These are phyloP conservation scores for Cerastis rubricosa DNA, from an alignment of 2,888 invertebrate genomes.

Conservation along the genomic window DNA sequence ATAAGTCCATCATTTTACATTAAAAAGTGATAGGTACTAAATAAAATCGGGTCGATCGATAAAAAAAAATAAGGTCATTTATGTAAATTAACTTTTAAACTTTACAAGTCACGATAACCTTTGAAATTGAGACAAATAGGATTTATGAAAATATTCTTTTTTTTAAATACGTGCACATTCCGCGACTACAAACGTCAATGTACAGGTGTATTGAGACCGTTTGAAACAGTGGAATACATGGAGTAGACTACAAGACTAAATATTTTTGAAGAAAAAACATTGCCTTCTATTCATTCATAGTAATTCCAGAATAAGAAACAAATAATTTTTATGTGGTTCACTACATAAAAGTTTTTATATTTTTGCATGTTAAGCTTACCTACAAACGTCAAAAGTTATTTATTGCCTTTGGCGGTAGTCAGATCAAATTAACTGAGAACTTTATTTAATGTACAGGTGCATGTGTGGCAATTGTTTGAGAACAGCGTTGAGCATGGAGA, in stretches of 20 bases:
- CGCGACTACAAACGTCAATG: constrained; percentile 57
- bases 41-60: background rate
- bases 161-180: constrained; percentile 45
- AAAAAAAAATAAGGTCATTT: background rate
- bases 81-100: background rate
- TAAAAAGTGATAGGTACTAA: background rate
- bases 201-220: constrained; percentile 74
- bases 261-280: background rate
- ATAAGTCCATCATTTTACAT: no score
- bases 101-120: background rate
- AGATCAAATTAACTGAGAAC: constrained; percentile 46
- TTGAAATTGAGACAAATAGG: constrained; percentile 23
- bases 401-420: constrained; percentile 56
- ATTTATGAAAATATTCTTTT: constrained; percentile 20
- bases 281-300: background rate
- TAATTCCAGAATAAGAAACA: background rate
- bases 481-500: constrained; percentile 60
- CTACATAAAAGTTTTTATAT: constrained; percentile 17
- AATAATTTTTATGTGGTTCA: constrained; percentile 5
- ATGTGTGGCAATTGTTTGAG: constrained; percentile 54
- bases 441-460: constrained; percentile 48
- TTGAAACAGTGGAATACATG: constrained; percentile 37
- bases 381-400: constrained; percentile 46
- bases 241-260: constrained; percentile 6
- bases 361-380: constrained; percentile 24